A percentile compares a stretch with the other conserved stretches of the same genome.
These are phyloP conservation scores for Ictalurus furcatus DNA, from an alignment of 2,113 vertebrate genomes.

Conservation along the genomic window DNA sequence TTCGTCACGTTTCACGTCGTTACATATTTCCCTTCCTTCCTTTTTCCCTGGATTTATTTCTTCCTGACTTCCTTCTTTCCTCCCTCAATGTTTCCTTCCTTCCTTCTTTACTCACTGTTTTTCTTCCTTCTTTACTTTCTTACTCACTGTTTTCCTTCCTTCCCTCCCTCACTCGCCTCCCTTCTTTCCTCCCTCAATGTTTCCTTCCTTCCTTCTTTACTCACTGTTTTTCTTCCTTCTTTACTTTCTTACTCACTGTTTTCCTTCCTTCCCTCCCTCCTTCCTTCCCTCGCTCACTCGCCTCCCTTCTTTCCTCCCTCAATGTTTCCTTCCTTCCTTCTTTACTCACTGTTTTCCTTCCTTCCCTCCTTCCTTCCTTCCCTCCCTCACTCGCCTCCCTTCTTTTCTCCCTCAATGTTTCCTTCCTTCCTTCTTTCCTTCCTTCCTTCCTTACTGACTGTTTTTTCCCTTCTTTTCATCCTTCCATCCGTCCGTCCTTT, in stretches of 20 bases:
- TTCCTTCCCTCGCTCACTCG: too few relatives aligned
- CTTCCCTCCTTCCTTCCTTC: not conserved
- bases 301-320: not conserved
- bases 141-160: too few relatives aligned
- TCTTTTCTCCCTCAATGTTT: not conserved
- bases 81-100: not conserved
- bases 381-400: not conserved
- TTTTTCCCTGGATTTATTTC: too few relatives aligned
- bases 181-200: too few relatives aligned
- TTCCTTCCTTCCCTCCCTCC: too few relatives aligned
- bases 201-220: not conserved
- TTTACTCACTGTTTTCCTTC: not conserved
- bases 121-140: not conserved
- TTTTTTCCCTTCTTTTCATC: not conserved
- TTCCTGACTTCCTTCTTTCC: too few relatives aligned
- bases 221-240: too few relatives aligned
- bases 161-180: too few relatives aligned
- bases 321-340: not conserved
- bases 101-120: not conserved
- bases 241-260: not conserved
- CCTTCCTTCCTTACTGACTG: not conserved
- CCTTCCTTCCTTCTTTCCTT: not conserved
- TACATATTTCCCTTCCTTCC: not conserved
- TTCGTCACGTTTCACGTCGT: not conserved
- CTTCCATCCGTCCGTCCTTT: not conserved